These are phyloP conservation scores for Abrostola triplasia DNA, from an alignment of 2,888 invertebrate genomes.

Conservation along the genomic window DNA sequence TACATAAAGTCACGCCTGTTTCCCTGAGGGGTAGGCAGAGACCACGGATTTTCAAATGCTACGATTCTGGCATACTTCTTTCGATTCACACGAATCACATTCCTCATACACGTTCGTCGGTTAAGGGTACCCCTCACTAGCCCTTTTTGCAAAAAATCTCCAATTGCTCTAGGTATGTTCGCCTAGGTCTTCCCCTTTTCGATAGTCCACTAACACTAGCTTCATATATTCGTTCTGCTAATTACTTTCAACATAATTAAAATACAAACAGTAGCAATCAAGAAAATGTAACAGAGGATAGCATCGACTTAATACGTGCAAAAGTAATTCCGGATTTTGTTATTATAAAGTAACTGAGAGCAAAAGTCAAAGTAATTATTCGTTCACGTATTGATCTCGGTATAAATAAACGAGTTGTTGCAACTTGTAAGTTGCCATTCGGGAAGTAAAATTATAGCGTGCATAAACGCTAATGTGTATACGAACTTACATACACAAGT, in stretches of 20 bases:
- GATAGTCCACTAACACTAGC: too few species aligned
- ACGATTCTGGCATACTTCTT: too few species aligned
- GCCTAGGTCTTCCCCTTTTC: too few species aligned
- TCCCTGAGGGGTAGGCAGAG: too few species aligned
- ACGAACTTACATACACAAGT: constrained; percentile 52
- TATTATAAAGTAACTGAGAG: constrained; percentile 52
- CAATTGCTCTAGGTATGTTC: too few species aligned
- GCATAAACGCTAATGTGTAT: constrained; percentile 63
- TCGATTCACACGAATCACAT: too few species aligned
- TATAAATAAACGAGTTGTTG: constrained; percentile 65
- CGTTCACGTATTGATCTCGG: constrained; percentile 63
- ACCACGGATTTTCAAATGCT: too few species aligned
- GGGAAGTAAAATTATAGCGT: constrained; percentile 71
- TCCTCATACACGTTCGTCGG: too few species aligned
- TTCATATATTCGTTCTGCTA: too few species aligned
- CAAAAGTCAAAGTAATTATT: constrained; percentile 69
- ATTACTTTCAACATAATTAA: background rate
- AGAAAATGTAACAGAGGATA: constrained; percentile 23
- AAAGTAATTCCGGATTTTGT: constrained; percentile 41
- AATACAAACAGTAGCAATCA: background rate
- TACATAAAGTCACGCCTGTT: too few species aligned
- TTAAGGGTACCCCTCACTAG: too few species aligned
- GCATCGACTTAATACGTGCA: constrained; percentile 12
- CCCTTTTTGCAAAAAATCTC: too few species aligned
- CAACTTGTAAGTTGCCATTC: constrained; percentile 60